phyloP scores from a whole-genome alignment of 2,797 vertebrate genomes.

The Eospalax fontanierii region DNA sequence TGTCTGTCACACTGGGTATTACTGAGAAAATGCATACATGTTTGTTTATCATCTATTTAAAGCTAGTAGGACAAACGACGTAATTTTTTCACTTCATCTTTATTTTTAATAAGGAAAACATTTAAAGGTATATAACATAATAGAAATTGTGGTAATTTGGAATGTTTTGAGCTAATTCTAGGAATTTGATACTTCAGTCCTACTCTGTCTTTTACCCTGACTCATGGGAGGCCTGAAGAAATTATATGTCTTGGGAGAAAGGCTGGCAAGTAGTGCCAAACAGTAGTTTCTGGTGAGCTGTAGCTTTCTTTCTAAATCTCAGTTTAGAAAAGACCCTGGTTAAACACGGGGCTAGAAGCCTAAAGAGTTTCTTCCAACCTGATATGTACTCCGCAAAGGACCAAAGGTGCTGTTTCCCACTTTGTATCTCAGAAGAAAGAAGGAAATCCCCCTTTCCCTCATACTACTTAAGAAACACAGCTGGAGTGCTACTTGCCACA shows the following conservation, averaged over 20 bases:
- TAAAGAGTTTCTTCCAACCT: too few relatives aligned
- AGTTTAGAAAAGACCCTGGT: too few relatives aligned
- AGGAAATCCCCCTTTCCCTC: background rate
- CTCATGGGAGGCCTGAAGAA: too few relatives aligned
- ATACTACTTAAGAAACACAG: background rate
- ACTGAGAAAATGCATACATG: slow-evolving; percentile 13
- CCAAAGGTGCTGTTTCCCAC: too few relatives aligned
- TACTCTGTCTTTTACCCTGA: too few relatives aligned
- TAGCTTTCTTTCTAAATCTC: too few relatives aligned
- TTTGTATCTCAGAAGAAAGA: background rate
- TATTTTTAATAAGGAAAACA: slow-evolving; percentile 58
- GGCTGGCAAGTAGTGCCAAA: too few relatives aligned
- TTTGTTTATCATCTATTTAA: slow-evolving; percentile 34
- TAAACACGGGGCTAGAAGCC: too few relatives aligned
- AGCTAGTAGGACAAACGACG: background rate
- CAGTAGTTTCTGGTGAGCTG: too few relatives aligned
- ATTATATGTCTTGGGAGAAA: too few relatives aligned
- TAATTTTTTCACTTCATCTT: slow-evolving; percentile 21
- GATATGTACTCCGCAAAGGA: too few relatives aligned
- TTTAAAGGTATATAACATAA: background rate
- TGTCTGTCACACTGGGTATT: background rate
- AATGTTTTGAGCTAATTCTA: background rate
- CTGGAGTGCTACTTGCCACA: background rate
- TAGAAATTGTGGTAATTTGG: slow-evolving; percentile 39
- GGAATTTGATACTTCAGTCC: background rate